phyloP scores from a whole-genome alignment of 2,113 vertebrate genomes.

The Actinemys pallida region DNA sequence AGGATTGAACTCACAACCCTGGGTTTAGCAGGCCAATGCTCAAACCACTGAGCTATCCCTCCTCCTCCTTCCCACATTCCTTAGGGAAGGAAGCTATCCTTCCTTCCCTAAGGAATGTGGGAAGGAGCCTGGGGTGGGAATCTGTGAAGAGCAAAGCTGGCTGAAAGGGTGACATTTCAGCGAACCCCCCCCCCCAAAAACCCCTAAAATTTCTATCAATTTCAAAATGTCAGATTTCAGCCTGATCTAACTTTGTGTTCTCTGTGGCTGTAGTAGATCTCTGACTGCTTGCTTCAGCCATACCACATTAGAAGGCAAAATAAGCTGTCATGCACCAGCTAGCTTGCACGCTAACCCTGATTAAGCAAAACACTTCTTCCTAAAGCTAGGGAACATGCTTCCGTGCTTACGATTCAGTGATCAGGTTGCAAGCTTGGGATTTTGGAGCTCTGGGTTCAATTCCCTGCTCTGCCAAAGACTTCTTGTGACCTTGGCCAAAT shows the following conservation, averaged over 20 bases:
- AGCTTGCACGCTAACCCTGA: neutral
- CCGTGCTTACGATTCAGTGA: neutral
- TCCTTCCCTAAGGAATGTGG: neutral
- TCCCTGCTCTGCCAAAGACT: neutral
- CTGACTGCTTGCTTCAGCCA: neutral
- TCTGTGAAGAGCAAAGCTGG: neutral
- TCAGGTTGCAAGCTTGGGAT: neutral
- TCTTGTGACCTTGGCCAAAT: neutral
- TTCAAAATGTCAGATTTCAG: neutral
- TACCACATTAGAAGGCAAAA: neutral
- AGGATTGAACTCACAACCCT: too few species aligned
- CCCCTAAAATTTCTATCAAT: neutral
- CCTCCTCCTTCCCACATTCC: too few species aligned
- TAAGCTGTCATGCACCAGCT: neutral
- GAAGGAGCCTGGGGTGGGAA: neutral
- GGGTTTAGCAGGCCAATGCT: too few species aligned
- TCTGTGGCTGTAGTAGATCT: rapidly evolving
- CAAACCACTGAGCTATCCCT: too few species aligned
- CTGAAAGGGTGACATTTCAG: neutral
- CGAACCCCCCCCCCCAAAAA: too few species aligned
- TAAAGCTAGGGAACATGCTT: neutral
- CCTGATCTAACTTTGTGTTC: neutral
- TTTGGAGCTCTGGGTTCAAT: neutral
- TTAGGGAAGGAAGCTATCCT: too few species aligned
- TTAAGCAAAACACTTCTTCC: neutral